Percentiles rank a stretch among this genome's conserved stretches.
These are phyloP conservation scores for Epinephelus moara DNA, from an alignment of 2,113 vertebrate genomes.

Conservation along the genomic window DNA sequence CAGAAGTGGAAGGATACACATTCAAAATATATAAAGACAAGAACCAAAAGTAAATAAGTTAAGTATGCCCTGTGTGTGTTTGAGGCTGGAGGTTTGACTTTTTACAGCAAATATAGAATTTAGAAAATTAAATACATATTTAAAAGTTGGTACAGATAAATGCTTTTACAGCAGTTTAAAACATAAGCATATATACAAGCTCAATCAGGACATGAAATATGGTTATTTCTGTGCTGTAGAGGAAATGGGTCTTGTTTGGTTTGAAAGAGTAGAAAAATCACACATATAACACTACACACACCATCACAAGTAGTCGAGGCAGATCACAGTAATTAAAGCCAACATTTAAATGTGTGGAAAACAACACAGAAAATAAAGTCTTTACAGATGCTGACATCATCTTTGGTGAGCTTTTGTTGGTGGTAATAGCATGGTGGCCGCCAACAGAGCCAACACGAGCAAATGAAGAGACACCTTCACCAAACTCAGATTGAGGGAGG, in stretches of 20 bases:
- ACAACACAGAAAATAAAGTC: constrained; percentile 1
- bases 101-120: not conserved
- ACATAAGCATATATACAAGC: not conserved
- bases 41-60: not conserved
- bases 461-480: too few relatives aligned
- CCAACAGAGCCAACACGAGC: too few relatives aligned
- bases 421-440: not conserved
- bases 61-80: constrained; percentile 4
- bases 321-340: not conserved
- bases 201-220: not conserved
- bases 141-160: not conserved
- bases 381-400: constrained; percentile 34
- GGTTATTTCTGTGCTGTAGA: not conserved
- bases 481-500: too few relatives aligned
- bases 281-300: constrained; percentile 3
- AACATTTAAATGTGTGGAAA: not conserved
- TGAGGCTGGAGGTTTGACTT: constrained; percentile 9
- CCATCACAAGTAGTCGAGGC: not conserved
- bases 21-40: constrained; percentile 6
- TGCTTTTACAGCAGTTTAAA: not conserved
- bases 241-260: not conserved
- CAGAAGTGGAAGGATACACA: constrained; percentile 6
- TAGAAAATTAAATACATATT: not conserved
- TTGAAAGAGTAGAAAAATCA: constrained; percentile 4
- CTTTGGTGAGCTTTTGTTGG: constrained; percentile 56